These are phyloP conservation scores for Apeltes quadracus DNA, from an alignment of 2,113 vertebrate genomes.

Conservation along the genomic window DNA sequence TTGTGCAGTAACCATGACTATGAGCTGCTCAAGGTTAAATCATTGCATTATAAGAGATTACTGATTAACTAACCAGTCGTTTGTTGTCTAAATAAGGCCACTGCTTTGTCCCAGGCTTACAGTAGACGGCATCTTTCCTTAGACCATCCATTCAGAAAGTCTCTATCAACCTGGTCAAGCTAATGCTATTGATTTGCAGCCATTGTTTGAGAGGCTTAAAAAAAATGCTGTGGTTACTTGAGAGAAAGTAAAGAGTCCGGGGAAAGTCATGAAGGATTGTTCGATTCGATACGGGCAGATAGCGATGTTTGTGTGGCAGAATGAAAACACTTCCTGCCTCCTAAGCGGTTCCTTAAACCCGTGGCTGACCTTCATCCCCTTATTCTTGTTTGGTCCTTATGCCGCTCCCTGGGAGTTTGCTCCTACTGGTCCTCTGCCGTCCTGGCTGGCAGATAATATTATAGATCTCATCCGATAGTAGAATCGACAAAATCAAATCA, in stretches of 20 bases:
- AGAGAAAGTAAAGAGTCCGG: constrained; percentile 47
- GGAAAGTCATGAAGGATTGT: constrained; percentile 34
- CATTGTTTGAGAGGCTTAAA: constrained; percentile 46
- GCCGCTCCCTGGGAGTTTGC: constrained; percentile 33
- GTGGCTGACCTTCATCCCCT: constrained; percentile 38
- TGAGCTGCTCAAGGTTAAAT: constrained; percentile 44
- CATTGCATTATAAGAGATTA: constrained; percentile 49
- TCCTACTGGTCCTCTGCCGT: constrained; percentile 32
- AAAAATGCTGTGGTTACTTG: constrained; percentile 59
- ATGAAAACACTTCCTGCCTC: constrained; percentile 44
- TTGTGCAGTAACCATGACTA: constrained; percentile 10
- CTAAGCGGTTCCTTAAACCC: constrained; percentile 39
- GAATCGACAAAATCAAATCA: constrained; percentile 8
- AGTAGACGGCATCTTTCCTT: constrained; percentile 3
- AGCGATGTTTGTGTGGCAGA: constrained; percentile 56
- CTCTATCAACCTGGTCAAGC: constrained; percentile 37
- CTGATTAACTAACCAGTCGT: constrained; percentile 37
- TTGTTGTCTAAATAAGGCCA: constrained; percentile 19
- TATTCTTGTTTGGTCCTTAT: constrained; percentile 29
- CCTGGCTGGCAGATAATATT: constrained; percentile 19
- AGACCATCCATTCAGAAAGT: constrained; percentile 28
- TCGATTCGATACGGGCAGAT: constrained; percentile 57
- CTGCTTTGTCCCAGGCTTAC: not conserved
- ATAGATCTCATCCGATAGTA: constrained; percentile 17
- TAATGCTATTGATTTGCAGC: constrained; percentile 59